phyloP scores from a whole-genome alignment of 2,888 invertebrate genomes.

The Latrodectus hesperus region DNA sequence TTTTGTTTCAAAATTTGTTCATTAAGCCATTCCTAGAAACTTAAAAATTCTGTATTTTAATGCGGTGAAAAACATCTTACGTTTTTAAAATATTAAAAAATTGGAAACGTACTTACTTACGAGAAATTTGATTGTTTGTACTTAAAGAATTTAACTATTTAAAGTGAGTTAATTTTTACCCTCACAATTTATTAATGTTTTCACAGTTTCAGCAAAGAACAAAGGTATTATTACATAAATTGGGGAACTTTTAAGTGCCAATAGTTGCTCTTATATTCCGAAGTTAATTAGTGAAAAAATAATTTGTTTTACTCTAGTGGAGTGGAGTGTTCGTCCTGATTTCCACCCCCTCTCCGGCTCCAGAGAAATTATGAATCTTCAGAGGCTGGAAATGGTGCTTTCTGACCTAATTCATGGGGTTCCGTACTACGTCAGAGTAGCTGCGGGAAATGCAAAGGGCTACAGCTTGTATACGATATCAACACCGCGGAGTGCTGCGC shows the following conservation, averaged over 20 bases:
- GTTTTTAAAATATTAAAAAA: not conserved
- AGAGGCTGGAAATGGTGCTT: constrained; percentile 80
- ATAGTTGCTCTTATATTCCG: too few species aligned
- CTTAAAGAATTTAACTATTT: too few species aligned
- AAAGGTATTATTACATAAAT: too few species aligned
- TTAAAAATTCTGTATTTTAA: not conserved
- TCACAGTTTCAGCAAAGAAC: too few species aligned
- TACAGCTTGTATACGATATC: constrained; percentile 87
- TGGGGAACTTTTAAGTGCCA: too few species aligned
- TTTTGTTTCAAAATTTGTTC: too few species aligned
- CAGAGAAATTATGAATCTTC: constrained; percentile 83
- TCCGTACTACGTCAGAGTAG: constrained; percentile 91
- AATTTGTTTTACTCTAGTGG: constrained; percentile 79
- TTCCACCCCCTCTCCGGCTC: constrained; percentile 88
- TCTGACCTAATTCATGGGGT: constrained; percentile 87
- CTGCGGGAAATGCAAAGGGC: constrained; percentile 93
- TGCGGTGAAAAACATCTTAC: not conserved
- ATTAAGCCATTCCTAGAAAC: too few species aligned
- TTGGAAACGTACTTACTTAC: too few species aligned
- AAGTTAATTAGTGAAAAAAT: too few species aligned
- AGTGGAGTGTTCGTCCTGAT: constrained; percentile 92
- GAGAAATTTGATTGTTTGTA: too few species aligned
- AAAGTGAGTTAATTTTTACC: too few species aligned
- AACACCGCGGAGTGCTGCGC: constrained; percentile 88
- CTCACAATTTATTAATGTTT: too few species aligned